Evolutionary conservation across 2,888 invertebrate genomes (phyloP), one percentile per base, ranked within the genome.

Genomic region (Drosophila paracracens): DNA sequence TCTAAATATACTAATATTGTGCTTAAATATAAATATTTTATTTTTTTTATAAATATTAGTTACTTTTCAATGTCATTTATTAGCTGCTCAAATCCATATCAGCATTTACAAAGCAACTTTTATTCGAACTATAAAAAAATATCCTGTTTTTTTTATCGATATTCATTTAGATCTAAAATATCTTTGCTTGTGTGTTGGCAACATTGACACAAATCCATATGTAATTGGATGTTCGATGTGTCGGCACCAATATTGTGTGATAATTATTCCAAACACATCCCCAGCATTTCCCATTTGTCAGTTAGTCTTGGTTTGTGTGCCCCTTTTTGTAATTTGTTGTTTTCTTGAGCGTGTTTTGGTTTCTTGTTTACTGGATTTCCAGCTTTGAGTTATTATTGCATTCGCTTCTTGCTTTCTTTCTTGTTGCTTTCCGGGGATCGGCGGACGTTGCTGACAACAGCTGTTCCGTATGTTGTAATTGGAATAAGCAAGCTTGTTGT

Each of bases 401-500:
- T 29, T 50, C 27, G 53, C 36, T 46, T 65, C 46, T 48, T 43
- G 58, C 48, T 18, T 43, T 38, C 48, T 25, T 53, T 27, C 35
- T 29, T 38, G 48, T 56, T 31, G 31, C 27, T 50, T 67, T 18
- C 27, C n/a, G 56, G 38, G 29, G 43, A 29, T 43, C 57, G n/a
- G 51, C 54, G 25, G 29, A 50, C 50, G 25, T 25, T 25, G 68
- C 56, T 64, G 62, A 56, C 54, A 64, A 64, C 89, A 89, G 89
- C 88, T 89, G 84, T 76, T 70, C 59, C 68, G 35, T 54, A 66
- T 87, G 69, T 64, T 76, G 82, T 79, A 87, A 87, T 63, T 81
- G 66, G 43, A 75, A 69, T 80, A 83, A 88, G 78, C 75, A 83
- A 62, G 64, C 52, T 56, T 58, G 21, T 66, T 70, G 40, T 48